Conservation (phyloP, 2,888 invertebrate genomes). For the Aproaerema taeniolella region DNA sequence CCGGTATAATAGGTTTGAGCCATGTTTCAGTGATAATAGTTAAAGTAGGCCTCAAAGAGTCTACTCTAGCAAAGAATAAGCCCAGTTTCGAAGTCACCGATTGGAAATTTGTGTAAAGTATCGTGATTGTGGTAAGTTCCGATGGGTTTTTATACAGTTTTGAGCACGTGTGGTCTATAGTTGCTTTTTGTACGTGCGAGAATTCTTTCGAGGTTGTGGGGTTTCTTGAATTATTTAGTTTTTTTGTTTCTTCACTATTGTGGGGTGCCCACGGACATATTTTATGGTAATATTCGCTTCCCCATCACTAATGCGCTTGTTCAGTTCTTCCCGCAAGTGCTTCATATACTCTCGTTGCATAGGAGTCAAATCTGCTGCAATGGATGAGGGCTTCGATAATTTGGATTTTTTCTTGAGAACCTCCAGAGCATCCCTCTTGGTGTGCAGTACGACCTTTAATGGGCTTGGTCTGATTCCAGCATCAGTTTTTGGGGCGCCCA, state of each 20-base stretch:
- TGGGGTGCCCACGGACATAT: constrained; percentile 7
- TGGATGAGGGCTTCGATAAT: constrained; percentile 4
- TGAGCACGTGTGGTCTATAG: constrained; percentile 13
- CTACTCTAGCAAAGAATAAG: not conserved
- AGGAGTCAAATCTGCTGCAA: not conserved
- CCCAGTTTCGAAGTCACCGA: too few species aligned
- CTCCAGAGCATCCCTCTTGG: not conserved
- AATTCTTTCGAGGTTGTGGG: too few species aligned
- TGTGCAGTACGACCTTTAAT: not conserved
- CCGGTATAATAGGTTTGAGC: constrained; percentile 8
- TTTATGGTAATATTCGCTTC: constrained; percentile 1
- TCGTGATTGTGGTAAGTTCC: not conserved
- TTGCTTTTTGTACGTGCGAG: too few species aligned
- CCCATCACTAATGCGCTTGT: constrained; percentile 5
- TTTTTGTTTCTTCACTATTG: constrained; percentile 2
- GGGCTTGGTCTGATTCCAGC: not conserved
- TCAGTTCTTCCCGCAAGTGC: constrained; percentile 8
- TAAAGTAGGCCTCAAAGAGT: not conserved
- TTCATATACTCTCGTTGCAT: constrained; percentile 10
- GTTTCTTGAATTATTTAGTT: not conserved
- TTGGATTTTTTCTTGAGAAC: constrained; percentile 4
- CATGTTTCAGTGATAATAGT: constrained; percentile 1
- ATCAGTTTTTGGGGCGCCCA: not conserved
- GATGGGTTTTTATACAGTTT: not conserved
- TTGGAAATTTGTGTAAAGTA: constrained; percentile 1